Conservation (phyloP, 2,797 vertebrate species). For the Dryobates pubescens region DNA sequence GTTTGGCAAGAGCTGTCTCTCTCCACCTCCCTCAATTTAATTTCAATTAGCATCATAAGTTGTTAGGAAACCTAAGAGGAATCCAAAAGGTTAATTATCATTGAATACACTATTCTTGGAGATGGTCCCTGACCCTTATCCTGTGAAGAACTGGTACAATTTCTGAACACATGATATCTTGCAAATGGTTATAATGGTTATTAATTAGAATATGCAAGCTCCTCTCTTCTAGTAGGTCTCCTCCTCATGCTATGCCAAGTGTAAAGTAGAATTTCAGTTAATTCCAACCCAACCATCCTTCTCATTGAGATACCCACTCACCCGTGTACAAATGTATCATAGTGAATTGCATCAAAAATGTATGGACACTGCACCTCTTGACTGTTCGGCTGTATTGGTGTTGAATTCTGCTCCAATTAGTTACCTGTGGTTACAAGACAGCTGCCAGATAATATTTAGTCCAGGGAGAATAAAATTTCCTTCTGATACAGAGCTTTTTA, state of each 20-base stretch:
- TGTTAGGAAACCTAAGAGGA: slow-evolving; percentile 20
- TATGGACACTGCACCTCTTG: rapidly evolving
- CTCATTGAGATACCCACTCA: not conserved
- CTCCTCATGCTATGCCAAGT: not conserved
- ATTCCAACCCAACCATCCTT: not conserved
- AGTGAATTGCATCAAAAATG: not conserved
- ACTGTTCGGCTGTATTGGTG: not conserved
- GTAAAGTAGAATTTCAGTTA: not conserved
- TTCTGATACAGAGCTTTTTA: not conserved
- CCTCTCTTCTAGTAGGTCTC: not conserved
- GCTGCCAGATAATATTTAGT: not conserved
- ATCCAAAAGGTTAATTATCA: slow-evolving; percentile 39
- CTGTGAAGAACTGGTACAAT: not conserved
- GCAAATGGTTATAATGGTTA: slow-evolving; percentile 35
- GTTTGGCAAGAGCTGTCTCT: slow-evolving; percentile 8
- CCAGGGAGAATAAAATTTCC: not conserved
- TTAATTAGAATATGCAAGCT: slow-evolving; percentile 16
- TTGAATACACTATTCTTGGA: not conserved
- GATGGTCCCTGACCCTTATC: not conserved
- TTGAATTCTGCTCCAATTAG: not conserved
- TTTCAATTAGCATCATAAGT: slow-evolving; percentile 50
- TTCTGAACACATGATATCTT: slow-evolving; percentile 16
- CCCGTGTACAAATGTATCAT: not conserved
- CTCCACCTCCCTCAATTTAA: slow-evolving; percentile 20
- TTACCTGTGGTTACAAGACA: not conserved